Conservation (phyloP, 2,888 invertebrate genomes). For the Tetropium fuscum region DNA sequence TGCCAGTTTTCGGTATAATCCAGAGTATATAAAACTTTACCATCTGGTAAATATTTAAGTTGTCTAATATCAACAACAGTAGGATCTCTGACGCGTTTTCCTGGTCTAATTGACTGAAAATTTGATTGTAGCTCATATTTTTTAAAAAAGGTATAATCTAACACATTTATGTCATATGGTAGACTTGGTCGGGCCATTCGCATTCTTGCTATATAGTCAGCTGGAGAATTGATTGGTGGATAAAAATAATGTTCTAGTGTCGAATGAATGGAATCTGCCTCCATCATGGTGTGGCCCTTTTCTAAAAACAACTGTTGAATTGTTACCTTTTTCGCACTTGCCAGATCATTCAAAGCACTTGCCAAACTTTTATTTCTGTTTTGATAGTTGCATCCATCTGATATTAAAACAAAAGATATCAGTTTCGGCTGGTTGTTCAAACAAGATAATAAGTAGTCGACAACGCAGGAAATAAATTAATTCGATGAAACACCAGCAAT, state of each 20-base stretch:
- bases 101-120: neutral
- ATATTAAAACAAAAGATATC: neutral
- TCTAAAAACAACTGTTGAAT: neutral
- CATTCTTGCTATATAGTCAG: constrained; percentile 12
- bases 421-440: neutral
- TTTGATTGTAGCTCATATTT: neutral
- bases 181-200: constrained; percentile 2
- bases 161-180: constrained; percentile 7
- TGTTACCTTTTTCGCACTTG: neutral
- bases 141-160: neutral
- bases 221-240: constrained; percentile 19
- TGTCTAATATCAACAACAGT: neutral
- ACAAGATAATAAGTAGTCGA: no score
- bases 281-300: neutral
- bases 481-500: neutral
- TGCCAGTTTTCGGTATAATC: neutral
- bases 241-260: constrained; percentile 29
- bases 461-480: neutral
- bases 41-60: neutral
- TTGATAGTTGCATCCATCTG: neutral
- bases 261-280: constrained; percentile 16
- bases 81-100: neutral
- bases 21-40: neutral
- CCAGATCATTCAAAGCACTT: neutral
- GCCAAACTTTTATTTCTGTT: no score